These are phyloP conservation scores for Trachemys scripta DNA, from an alignment of 2,113 vertebrate species.

Conservation along the genomic window DNA sequence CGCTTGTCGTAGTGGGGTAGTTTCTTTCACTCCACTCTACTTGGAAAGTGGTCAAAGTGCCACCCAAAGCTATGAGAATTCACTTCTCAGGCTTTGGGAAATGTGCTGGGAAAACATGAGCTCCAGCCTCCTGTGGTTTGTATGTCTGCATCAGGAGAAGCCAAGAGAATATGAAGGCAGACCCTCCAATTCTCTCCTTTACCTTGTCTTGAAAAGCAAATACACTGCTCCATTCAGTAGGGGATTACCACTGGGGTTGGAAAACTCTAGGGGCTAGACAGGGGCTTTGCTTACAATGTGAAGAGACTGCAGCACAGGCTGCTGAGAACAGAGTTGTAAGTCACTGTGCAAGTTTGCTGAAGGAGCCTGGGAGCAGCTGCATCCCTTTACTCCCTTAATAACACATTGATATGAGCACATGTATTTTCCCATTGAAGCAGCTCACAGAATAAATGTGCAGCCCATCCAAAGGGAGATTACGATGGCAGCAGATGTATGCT, in stretches of 20 bases:
- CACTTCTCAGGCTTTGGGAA: constrained; percentile 70
- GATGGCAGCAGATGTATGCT: constrained; percentile 59
- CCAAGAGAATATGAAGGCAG: constrained; percentile 68
- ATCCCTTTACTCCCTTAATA: constrained; percentile 74
- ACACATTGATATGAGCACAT: constrained; percentile 65
- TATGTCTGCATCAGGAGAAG: constrained; percentile 58
- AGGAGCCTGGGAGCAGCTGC: constrained; percentile 75
- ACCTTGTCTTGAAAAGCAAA: constrained; percentile 61
- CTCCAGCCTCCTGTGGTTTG: constrained; percentile 71
- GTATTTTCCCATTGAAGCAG: constrained; percentile 68
- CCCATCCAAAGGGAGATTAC: constrained; percentile 65
- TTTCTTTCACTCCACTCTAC: constrained; percentile 46
- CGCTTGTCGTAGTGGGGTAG: background rate
- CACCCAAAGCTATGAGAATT: constrained; percentile 64
- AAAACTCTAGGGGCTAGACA: constrained; percentile 53
- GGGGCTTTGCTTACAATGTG: constrained; percentile 42
- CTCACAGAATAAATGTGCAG: constrained; percentile 25
- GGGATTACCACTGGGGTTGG: constrained; percentile 66
- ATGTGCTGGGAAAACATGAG: constrained; percentile 72
- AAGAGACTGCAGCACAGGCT: constrained; percentile 19
- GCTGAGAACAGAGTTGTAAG: constrained; percentile 50
- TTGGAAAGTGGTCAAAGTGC: constrained; percentile 46
- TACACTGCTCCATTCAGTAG: constrained; percentile 72
- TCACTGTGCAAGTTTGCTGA: constrained; percentile 65
- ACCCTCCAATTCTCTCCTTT: constrained; percentile 60